Evolutionary conservation across 1,140 invertebrate genomes (phyloP).

Genomic region (Coelopa frigida): DNA sequence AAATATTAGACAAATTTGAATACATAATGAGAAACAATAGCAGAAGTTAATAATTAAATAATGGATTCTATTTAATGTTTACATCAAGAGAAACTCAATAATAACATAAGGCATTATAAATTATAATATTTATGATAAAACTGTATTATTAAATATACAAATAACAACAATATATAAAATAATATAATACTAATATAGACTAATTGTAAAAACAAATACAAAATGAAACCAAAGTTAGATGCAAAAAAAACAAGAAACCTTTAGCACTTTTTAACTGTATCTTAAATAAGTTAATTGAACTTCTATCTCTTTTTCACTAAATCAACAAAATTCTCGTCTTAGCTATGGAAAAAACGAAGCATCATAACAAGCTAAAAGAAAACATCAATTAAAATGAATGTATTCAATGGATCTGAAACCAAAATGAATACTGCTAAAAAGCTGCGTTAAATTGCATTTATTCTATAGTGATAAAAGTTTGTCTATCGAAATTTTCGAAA

Average conservation of each 20-base stretch:
- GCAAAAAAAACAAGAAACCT: neutral
- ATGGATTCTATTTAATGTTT: slow-evolving; percentile 4
- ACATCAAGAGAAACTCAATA: neutral
- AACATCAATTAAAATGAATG: neutral
- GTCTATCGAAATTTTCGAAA: no score
- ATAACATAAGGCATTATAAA: neutral
- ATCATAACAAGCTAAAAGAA: neutral
- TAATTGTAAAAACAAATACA: slow-evolving; percentile 2
- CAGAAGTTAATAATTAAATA: slow-evolving; percentile 1
- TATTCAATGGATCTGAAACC: neutral
- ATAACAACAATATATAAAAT: slow-evolving; percentile 5
- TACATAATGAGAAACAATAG: neutral
- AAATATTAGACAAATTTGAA: slow-evolving; percentile 10
- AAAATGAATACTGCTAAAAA: slow-evolving; percentile 3
- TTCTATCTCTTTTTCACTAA: neutral
- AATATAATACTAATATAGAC: slow-evolving; percentile 2
- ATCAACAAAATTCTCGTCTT: slow-evolving; percentile 2
- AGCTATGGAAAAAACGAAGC: slow-evolving; percentile 1
- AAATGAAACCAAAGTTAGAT: slow-evolving; percentile 1
- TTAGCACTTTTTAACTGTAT: no score
- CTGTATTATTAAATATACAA: neutral
- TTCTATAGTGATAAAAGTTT: no score
- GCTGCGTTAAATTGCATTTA: no score
- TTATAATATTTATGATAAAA: slow-evolving; percentile 3
- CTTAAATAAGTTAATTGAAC: neutral